Percentiles rank a stretch among this genome's conserved stretches.
These are phyloP conservation scores for Zaprionus lineosus DNA, from an alignment of 2,888 invertebrate genomes.

Conservation along the genomic window DNA sequence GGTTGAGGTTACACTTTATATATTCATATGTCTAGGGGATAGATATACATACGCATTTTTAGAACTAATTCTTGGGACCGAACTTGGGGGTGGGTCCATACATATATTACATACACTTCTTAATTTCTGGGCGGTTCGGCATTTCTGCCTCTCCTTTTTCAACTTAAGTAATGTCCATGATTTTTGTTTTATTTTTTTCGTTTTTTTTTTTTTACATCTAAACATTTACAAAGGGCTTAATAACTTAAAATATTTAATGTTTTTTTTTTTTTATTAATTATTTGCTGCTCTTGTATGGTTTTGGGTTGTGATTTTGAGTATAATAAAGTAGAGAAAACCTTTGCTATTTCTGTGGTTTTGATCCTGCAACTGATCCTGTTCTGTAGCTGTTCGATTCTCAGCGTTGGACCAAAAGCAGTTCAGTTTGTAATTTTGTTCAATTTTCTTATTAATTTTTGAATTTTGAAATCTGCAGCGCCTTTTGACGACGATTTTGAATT, in stretches of 20 bases:
- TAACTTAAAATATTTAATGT: constrained; percentile 28
- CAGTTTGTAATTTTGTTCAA: constrained; percentile 48
- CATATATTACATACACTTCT: constrained; percentile 63
- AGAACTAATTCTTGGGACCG: constrained; percentile 57
- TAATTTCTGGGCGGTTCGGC: constrained; percentile 44
- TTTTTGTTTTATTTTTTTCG: constrained; percentile 38
- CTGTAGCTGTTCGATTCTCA: constrained; percentile 42
- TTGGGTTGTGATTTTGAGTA: no score
- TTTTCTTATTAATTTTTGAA: constrained; percentile 52
- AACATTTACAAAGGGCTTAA: constrained; percentile 70
- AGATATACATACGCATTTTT: constrained; percentile 51
- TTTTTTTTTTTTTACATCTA: constrained; percentile 66
- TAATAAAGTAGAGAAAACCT: constrained; percentile 80
- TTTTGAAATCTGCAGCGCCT: constrained; percentile 72
- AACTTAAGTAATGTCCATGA: constrained; percentile 58
- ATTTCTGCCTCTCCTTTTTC: constrained; percentile 55
- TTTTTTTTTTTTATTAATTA: constrained; percentile 5
- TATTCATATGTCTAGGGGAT: constrained; percentile 43
- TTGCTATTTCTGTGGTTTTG: constrained; percentile 59
- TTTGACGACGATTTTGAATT: constrained; percentile 77
- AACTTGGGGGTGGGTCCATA: constrained; percentile 39
- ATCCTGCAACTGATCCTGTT: constrained; percentile 39
- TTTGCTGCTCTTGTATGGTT: no score
- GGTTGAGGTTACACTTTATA: constrained; percentile 26
- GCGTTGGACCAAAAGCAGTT: constrained; percentile 41